Percentiles rank a stretch among this genome's conserved stretches.
phyloP scores from a whole-genome alignment of 2,888 invertebrate species.

The Choreutis nemorana region DNA sequence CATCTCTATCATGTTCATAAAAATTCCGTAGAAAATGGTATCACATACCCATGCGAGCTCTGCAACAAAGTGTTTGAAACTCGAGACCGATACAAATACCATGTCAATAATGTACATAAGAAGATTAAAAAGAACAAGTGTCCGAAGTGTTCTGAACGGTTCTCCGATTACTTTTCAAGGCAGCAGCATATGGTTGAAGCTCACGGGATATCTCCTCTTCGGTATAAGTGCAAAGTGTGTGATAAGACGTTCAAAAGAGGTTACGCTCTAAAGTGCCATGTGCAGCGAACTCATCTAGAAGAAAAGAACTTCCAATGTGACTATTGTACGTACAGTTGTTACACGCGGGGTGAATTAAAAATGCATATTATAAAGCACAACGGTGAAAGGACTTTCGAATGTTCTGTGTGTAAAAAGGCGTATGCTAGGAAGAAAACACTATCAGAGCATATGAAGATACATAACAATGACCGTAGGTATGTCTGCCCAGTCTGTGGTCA shows the following conservation, averaged over 20 bases:
- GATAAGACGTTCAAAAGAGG: slow-evolving; percentile 21
- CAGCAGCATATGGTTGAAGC: slow-evolving; percentile 22
- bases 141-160: slow-evolving; percentile 21
- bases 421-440: slow-evolving; percentile 32
- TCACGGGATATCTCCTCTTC: slow-evolving; percentile 15
- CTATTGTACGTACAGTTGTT: slow-evolving; percentile 35
- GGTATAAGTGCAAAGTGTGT: slow-evolving; percentile 17
- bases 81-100: slow-evolving; percentile 17
- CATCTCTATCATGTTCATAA: too few relatives aligned
- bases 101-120: slow-evolving; percentile 21
- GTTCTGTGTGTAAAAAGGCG: slow-evolving; percentile 41
- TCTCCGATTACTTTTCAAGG: slow-evolving; percentile 23
- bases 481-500: slow-evolving; percentile 50
- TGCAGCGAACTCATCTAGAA: slow-evolving; percentile 41
- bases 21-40: slow-evolving; percentile 12
- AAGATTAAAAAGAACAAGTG: slow-evolving; percentile 23
- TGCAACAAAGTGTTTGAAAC: slow-evolving; percentile 26
- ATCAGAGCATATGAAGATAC: slow-evolving; percentile 31
- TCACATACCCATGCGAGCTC: slow-evolving; percentile 14
- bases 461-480: slow-evolving; percentile 37
- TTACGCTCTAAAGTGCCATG: slow-evolving; percentile 31
- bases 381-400: slow-evolving; percentile 26
- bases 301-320: slow-evolving; percentile 28
- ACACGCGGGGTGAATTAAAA: slow-evolving; percentile 22
- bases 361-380: slow-evolving; percentile 28